Evolutionary conservation across 2,797 vertebrate species (phyloP), one percentile per base, ranked within the genome.

Genomic region (Microcaecilia unicolor): DNA sequence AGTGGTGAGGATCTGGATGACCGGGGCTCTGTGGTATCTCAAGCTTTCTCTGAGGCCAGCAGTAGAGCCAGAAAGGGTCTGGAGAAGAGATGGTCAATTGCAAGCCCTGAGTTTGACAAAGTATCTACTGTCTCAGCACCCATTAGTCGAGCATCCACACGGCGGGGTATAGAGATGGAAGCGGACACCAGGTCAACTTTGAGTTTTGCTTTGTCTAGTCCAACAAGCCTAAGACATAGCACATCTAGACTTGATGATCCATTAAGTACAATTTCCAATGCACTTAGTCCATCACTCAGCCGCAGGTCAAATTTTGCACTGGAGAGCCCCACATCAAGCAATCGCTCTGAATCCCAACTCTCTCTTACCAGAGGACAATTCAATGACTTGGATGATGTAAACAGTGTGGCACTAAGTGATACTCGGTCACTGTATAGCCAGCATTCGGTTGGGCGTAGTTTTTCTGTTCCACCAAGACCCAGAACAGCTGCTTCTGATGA

Each of bases 401-500:
- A 62, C 41, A 89, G 86, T 1, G 32, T 85, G 50, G 84, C 79
- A 10, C 64, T 69, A 44, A 88, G 78, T 0, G 84, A 90, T 35
- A 51, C 64, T 2, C 61, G 57, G 12, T 89, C 84, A 0, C 68
- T 72, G 4, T 77, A 73, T 16, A 87, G 89, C 60, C 88, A 88
- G 23, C 83, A 79, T 4, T 76, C 85, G 0, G 48, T 75, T 4
- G 86, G 84, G 5, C 89, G 92, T 44, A 98, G 93, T 17, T 56
- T 92, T 32, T 98, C 93, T 0, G 84, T 98, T 71, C 94, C 94
- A 3, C 80, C 89, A 0, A 83, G 67, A 44, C 79, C 79, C 7
- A 83, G 78, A 15, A 58, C 77, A 4, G 63, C 83, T 0, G 19
- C 51, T 24, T 21, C 47, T 0, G 80, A 84, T 3, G 61, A 77